Evolutionary conservation across 1,140 invertebrate genomes (phyloP), one percentile per base, ranked within the genome.

Genomic region (Drosophila kepulauana): DNA sequence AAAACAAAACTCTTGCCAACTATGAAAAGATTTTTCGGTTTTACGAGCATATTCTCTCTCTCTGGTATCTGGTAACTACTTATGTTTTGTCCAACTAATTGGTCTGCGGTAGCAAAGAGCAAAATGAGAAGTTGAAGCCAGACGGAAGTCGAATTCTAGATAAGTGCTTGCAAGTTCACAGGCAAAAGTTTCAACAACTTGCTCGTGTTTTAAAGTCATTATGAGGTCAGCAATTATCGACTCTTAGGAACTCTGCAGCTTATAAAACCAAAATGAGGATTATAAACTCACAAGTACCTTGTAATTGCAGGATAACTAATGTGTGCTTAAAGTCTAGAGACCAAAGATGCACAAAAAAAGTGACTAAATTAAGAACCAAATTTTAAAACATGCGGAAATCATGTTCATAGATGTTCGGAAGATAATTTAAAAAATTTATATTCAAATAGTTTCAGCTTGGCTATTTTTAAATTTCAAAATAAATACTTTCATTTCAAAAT

Each of bases 81-180:
- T 69, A 61, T 69, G 56, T 59, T 69, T 61, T 62, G 48, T 51
- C 48, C 58, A 41, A 70, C 71, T 74, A 74, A 74, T 74, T 74
- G 71, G 71, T 74, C 71, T 69, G 71, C 49, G 65, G 71, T 74
- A 59, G 46, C 64, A 28, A 20, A 43, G 16, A 11, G 16, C 33
- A 5, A 10, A 48, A 30, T 2, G 30, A n/a, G 10, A 13, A n/a
- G 5, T 10, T 28, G 30, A 52, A 2, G 25, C 28, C 20, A 41
- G 49, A 3, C 28, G 33, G 41, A 33, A 33, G 46, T 54, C 64
- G 67, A 73, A 67, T 73, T 73, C 54, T 59, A 58, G 70, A 46
- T 73, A 73, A 73, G 64, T 58, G 30, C 56, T 45, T 46, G 33
- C 25, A 67, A 73, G 56, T 73, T 61, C 48, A 64, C 16, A 16